These are phyloP conservation scores for Lepidurus packardi DNA, from an alignment of 1,140 invertebrate species.

Conservation along the genomic window DNA sequence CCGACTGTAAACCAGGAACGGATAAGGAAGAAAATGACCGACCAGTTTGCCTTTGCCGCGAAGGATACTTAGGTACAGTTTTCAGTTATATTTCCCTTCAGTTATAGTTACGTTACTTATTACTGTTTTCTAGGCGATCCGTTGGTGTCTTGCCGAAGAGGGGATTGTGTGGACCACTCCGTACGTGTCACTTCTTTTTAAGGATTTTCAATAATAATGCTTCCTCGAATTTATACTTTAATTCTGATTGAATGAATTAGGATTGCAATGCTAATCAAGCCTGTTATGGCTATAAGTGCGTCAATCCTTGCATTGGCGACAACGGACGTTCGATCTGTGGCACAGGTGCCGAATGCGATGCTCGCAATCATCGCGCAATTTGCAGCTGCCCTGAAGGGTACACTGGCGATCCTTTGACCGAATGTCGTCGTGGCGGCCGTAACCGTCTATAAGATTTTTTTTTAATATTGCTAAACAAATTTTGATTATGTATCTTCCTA, in stretches of 20 bases:
- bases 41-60: conserved; percentile 71
- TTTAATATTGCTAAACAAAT: not conserved
- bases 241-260: conserved; percentile 3
- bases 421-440: conserved; percentile 45
- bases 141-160: conserved; percentile 47
- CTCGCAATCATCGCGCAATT: conserved; percentile 72
- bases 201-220: not conserved
- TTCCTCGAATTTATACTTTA: too few relatives aligned
- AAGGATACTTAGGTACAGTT: conserved; percentile 56
- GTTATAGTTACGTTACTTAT: not conserved
- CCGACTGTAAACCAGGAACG: conserved; percentile 71
- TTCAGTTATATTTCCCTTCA: too few relatives aligned
- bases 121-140: conserved; percentile 57
- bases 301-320: conserved; percentile 66
- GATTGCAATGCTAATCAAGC: conserved; percentile 65
- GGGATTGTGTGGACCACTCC: conserved; percentile 34
- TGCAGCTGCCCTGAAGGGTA: conserved; percentile 75
- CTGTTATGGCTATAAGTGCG: conserved; percentile 63
- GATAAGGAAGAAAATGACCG: conserved; percentile 71
- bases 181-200: conserved; percentile 37
- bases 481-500: not conserved
- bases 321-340: conserved; percentile 55
- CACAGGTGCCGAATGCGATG: conserved; percentile 61
- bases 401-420: conserved; percentile 66
- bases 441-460: not conserved